These are phyloP conservation scores for Isoperla grammatica DNA, from an alignment of 2,888 invertebrate species.

Conservation along the genomic window DNA sequence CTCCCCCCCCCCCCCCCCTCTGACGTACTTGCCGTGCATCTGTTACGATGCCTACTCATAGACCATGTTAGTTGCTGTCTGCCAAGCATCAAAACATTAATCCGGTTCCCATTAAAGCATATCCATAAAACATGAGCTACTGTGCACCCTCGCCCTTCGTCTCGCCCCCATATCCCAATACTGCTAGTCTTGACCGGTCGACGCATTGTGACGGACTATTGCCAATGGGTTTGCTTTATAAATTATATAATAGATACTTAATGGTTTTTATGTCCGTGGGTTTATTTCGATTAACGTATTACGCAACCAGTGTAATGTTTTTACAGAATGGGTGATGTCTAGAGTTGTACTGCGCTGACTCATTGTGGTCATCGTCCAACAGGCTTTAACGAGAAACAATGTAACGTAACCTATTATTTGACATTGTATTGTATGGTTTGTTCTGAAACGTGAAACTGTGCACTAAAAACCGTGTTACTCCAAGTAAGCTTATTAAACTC, in stretches of 20 bases:
- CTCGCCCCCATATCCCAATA: slow-evolving; percentile 13
- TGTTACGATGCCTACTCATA: slow-evolving; percentile 12
- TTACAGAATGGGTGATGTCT: too few relatives aligned
- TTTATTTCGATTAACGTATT: slow-evolving; percentile 7
- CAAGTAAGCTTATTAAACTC: too few relatives aligned
- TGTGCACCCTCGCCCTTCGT: background rate
- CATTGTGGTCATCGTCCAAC: too few relatives aligned
- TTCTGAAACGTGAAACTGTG: too few relatives aligned
- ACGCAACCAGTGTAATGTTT: background rate
- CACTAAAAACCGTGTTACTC: too few relatives aligned
- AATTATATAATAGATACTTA: slow-evolving; percentile 16
- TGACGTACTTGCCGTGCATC: slow-evolving; percentile 14
- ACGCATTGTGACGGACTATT: background rate
- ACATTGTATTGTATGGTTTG: too few relatives aligned
- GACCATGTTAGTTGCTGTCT: slow-evolving; percentile 9
- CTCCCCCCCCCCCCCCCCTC: background rate
- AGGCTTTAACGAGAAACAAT: too few relatives aligned
- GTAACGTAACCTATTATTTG: too few relatives aligned
- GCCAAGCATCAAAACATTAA: slow-evolving; percentile 31
- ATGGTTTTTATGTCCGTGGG: slow-evolving; percentile 9
- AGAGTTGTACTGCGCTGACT: too few relatives aligned
- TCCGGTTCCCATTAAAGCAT: slow-evolving; percentile 31
- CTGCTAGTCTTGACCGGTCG: slow-evolving; percentile 15
- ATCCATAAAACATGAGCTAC: slow-evolving; percentile 32
- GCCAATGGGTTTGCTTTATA: slow-evolving; percentile 3